phyloP scores from a whole-genome alignment of 1,140 invertebrate species.

The Lasioglossum baleicum region DNA sequence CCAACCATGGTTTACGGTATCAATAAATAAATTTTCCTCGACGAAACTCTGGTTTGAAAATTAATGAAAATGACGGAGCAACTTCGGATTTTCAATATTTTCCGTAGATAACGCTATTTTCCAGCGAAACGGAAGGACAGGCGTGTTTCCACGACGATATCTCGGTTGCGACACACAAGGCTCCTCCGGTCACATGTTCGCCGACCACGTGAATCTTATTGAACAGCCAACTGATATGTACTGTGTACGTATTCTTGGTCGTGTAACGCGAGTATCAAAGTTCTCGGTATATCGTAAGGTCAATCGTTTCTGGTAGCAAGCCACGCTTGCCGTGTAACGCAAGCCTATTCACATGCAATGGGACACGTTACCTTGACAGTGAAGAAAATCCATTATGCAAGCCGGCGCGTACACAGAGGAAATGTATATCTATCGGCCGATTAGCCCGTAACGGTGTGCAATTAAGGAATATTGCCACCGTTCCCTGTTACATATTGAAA shows the following conservation, averaged over 20 bases:
- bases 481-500: neutral
- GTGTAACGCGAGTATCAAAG: conserved; percentile 30
- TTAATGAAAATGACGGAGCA: too few species aligned
- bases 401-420: neutral
- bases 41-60: too few species aligned
- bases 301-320: conserved; percentile 30
- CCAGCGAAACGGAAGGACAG: neutral
- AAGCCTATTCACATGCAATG: conserved; percentile 1
- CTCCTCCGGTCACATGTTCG: conserved; percentile 14
- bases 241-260: conserved; percentile 9
- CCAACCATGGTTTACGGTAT: too few species aligned
- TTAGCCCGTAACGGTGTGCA: conserved; percentile 4
- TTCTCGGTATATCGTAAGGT: conserved; percentile 35
- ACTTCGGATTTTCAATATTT: neutral
- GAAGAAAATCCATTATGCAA: conserved; percentile 36
- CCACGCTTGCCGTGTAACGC: neutral
- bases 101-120: neutral
- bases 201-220: conserved; percentile 47
- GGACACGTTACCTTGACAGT: conserved; percentile 19
- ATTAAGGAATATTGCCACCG: neutral
- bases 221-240: conserved; percentile 20
- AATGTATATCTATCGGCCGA: conserved; percentile 1
- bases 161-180: conserved; percentile 1
- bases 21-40: too few species aligned
- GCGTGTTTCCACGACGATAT: conserved; percentile 7